These are phyloP conservation scores for Lepus oiostolus DNA, from an alignment of 2,797 vertebrate genomes.

Conservation along the genomic window DNA sequence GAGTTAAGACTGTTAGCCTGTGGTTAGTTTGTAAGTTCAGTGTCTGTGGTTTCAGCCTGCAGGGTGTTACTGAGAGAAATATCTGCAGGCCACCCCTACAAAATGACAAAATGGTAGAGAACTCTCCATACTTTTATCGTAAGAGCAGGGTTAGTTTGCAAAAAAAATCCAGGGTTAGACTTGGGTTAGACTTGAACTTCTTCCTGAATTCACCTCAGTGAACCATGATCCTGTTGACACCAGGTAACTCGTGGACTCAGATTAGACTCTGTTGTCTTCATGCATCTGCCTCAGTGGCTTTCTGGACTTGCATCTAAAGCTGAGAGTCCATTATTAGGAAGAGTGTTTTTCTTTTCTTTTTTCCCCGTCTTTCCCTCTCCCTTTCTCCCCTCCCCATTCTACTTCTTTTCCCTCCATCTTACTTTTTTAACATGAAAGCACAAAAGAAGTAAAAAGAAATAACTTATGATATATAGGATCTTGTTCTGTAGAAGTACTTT, in stretches of 20 bases:
- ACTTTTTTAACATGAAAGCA: not conserved
- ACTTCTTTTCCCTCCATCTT: not conserved
- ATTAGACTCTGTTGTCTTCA: not conserved
- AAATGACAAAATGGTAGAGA: not conserved
- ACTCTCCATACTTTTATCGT: slow-evolving; percentile 8
- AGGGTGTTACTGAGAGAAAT: not conserved
- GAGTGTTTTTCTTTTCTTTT: not conserved
- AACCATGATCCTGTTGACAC: not conserved
- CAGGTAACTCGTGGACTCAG: not conserved
- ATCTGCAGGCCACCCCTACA: not conserved
- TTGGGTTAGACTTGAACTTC: not conserved
- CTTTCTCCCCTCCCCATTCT: no score
- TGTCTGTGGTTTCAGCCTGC: not conserved
- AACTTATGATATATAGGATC: not conserved
- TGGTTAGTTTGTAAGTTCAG: not conserved
- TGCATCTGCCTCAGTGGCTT: slow-evolving; percentile 9
- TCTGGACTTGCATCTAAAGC: slow-evolving; percentile 24
- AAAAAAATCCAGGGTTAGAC: not conserved
- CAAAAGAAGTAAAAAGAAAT: not conserved
- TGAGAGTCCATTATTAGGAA: not conserved
- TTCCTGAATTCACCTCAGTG: slow-evolving; percentile 34
- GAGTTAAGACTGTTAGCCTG: not conserved
- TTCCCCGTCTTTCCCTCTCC: fast-evolving
- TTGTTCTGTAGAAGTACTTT: not conserved
- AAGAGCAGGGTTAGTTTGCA: slow-evolving; percentile 17